phyloP scores from a whole-genome alignment of 2,797 vertebrate species.

The Eidolon dupreanum region DNA sequence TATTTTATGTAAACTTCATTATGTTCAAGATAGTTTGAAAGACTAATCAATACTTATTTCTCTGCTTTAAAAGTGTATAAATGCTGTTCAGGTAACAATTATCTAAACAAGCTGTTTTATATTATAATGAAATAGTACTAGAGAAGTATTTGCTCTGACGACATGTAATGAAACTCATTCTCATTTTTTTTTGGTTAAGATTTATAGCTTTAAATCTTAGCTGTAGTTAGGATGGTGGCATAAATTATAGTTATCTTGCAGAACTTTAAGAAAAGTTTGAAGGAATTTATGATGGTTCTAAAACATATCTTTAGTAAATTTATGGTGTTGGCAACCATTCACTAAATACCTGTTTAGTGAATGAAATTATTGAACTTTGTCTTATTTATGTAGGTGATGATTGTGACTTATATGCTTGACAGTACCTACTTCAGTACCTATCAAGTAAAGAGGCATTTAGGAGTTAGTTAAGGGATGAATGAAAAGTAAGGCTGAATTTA shows the following conservation, averaged over 20 bases:
- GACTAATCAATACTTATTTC: constrained; percentile 37
- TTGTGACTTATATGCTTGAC: not conserved
- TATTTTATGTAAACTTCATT: constrained; percentile 60
- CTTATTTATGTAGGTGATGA: not conserved
- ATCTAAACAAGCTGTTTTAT: constrained; percentile 41
- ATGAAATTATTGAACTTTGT: constrained; percentile 3
- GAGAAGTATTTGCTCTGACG: constrained; percentile 35
- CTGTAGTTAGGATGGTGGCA: not conserved
- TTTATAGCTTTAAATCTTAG: constrained; percentile 30
- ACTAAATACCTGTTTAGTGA: constrained; percentile 4
- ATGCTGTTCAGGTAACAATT: constrained; percentile 45
- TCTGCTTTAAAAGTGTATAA: constrained; percentile 43
- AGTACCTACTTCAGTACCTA: not conserved
- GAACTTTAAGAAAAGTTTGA: constrained; percentile 20
- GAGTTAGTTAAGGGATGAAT: not conserved
- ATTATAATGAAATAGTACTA: constrained; percentile 17
- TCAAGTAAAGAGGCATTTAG: not conserved
- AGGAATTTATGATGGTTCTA: constrained; percentile 1
- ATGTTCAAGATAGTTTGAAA: constrained; percentile 41
- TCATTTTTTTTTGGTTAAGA: not conserved
- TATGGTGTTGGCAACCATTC: not conserved
- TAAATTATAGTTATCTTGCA: not conserved
- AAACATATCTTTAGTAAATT: not conserved
- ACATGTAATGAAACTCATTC: constrained; percentile 16
- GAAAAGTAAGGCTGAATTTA: constrained; percentile 13